These are phyloP conservation scores for Potorous gilbertii DNA, from an alignment of 2,797 vertebrate species.

Conservation along the genomic window DNA sequence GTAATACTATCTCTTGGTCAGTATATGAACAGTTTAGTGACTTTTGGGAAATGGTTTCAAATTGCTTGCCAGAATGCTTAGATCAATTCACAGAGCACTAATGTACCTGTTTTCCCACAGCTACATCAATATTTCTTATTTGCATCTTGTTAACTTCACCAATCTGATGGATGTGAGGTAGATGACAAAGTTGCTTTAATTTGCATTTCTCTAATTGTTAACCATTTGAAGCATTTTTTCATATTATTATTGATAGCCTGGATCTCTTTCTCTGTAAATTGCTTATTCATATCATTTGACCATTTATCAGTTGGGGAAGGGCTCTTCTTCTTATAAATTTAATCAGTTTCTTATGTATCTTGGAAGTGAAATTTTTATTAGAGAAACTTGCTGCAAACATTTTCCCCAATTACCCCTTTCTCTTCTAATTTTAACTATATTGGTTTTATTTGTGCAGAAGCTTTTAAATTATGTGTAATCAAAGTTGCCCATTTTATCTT, in stretches of 20 bases:
- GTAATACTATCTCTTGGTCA: neutral
- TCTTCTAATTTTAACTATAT: neutral
- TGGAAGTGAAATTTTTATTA: neutral
- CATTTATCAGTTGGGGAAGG: neutral
- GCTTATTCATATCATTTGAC: neutral
- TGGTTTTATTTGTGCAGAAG: neutral
- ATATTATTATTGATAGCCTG: neutral
- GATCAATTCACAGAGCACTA: neutral
- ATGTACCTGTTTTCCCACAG: neutral
- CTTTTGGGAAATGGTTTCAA: neutral
- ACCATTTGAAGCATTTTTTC: neutral
- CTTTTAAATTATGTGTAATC: neutral
- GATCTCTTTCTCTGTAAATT: neutral
- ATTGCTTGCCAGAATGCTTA: neutral
- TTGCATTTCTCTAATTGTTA: neutral
- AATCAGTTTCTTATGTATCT: neutral
- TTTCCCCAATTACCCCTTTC: neutral
- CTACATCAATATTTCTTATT: neutral
- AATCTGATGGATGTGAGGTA: neutral
- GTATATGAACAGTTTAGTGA: neutral
- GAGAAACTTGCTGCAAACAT: neutral
- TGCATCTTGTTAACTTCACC: neutral
- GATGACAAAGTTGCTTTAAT: neutral
- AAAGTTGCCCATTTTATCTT: neutral
- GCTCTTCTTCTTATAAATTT: neutral